A percentile compares a stretch with the other conserved stretches of the same genome.
Conservation (phyloP, 2,113 vertebrate species). For the Ciconia stormi region DNA sequence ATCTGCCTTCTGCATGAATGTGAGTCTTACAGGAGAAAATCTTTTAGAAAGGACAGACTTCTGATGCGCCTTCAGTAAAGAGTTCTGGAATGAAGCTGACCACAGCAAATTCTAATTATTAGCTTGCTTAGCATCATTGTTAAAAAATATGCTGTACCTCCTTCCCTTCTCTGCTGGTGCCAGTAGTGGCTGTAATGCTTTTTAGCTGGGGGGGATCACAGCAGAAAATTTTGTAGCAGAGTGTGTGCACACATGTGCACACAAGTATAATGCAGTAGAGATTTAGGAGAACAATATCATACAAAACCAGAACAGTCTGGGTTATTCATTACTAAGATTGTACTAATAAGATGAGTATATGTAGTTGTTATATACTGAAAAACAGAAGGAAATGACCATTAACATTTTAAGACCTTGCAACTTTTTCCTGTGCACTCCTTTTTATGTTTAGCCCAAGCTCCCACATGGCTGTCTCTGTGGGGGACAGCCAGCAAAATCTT, state of each 20-base stretch:
- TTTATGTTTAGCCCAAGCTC: background rate
- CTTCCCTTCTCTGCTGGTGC: background rate
- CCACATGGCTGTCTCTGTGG: background rate
- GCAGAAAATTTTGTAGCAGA: background rate
- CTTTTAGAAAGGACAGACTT: background rate
- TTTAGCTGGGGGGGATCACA: background rate
- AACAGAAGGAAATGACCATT: background rate
- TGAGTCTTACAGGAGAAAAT: background rate
- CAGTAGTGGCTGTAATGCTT: background rate
- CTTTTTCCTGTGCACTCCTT: background rate
- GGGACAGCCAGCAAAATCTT: background rate
- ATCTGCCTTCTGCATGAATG: background rate
- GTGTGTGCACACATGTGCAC: background rate
- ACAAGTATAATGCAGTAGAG: background rate
- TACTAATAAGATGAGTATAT: background rate
- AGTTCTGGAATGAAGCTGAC: background rate
- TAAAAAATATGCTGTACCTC: background rate
- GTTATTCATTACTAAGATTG: background rate
- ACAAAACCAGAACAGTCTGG: background rate
- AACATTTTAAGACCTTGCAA: background rate
- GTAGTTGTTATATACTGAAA: background rate
- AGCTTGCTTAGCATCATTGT: background rate
- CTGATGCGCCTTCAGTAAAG: background rate
- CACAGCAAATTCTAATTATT: background rate
- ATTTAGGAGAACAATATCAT: background rate